Base-by-base conservation (phyloP, 1,140 invertebrate genomes). In the Potamilus streckersoni region DNA sequence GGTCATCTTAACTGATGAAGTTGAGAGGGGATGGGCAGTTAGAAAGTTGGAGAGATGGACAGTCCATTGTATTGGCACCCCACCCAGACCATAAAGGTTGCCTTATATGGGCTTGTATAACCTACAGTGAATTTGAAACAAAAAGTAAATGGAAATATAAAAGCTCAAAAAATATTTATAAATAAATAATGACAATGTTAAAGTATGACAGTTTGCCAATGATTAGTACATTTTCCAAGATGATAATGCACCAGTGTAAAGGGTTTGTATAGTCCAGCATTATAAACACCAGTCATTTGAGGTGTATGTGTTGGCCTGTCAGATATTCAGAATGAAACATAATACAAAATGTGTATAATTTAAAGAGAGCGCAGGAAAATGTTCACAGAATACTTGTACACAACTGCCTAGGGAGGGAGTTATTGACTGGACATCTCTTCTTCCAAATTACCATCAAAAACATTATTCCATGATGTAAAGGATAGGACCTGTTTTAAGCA, bases 131-230 rank as follows among this genome's bases (percentile, higher is more conserved):
- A 17, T 15, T 66, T 2, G 74, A 20, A 56, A 74, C 62, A 15
- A 76, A 65, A 20, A 61, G 65, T 49, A 49, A 49, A 49, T 49
- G 38, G 6, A 49, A 49, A 49, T 8, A 49, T 49, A 11, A 49
- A 49, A 70, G 69, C 60, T 58, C n/a, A 38, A 70, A 75, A 75
- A 63, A 63, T 77, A 72, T 63, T 72, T 69, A 23, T 20, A 72
- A 17, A 69, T 69, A 15, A 16, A 73, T 60, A 64, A 77, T 23
- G 72, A 59, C 20, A 60, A 27, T 62, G 70, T 72, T 56, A 38
- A 72, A 57, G 65, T 31, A 19, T 49, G 59, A n/a, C 69, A 68
- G 60, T 76, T 76, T 27, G 69, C 64, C 12, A 16, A 64, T 13
- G 68, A 60, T 15, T n/a, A 63, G 6, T 76, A 61, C 63, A 65